phyloP scores from a whole-genome alignment of 1,140 invertebrate species.

The Subanguina moxae region DNA sequence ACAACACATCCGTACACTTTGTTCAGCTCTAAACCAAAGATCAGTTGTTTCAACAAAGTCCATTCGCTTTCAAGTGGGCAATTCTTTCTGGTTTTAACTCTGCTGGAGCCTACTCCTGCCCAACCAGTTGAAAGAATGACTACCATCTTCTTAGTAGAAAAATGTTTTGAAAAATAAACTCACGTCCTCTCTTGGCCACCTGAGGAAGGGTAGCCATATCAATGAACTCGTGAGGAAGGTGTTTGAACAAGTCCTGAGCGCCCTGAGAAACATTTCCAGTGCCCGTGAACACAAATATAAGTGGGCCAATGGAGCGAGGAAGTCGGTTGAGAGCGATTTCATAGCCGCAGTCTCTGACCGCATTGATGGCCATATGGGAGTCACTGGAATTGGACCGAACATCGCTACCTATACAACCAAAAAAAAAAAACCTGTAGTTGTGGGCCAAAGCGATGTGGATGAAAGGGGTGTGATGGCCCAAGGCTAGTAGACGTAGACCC shows the following conservation, averaged over 20 bases:
- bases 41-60: no score
- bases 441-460: constrained; percentile 98
- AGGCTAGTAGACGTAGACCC: constrained; percentile 81
- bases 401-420: no score
- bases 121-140: no score
- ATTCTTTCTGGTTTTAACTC: no score
- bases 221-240: constrained; percentile 94
- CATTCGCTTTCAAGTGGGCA: no score
- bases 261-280: constrained; percentile 75
- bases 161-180: constrained; percentile 57
- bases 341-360: constrained; percentile 92
- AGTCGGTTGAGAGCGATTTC: constrained; percentile 93
- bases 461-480: constrained; percentile 97
- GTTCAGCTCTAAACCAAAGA: constrained; percentile 75
- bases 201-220: constrained; percentile 79
- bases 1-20: constrained; percentile 92
- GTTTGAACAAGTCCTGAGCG: constrained; percentile 94
- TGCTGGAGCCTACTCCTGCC: no score
- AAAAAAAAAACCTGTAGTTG: constrained; percentile 70
- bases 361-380: constrained; percentile 92
- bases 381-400: constrained; percentile 65
- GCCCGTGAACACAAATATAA: constrained; percentile 96
- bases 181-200: constrained; percentile 90
- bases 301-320: constrained; percentile 92
- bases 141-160: no score